A percentile compares a stretch with the other conserved stretches of the same genome.
These are phyloP conservation scores for Camponotus floridanus DNA, from an alignment of 1,140 invertebrate species.

Conservation along the genomic window DNA sequence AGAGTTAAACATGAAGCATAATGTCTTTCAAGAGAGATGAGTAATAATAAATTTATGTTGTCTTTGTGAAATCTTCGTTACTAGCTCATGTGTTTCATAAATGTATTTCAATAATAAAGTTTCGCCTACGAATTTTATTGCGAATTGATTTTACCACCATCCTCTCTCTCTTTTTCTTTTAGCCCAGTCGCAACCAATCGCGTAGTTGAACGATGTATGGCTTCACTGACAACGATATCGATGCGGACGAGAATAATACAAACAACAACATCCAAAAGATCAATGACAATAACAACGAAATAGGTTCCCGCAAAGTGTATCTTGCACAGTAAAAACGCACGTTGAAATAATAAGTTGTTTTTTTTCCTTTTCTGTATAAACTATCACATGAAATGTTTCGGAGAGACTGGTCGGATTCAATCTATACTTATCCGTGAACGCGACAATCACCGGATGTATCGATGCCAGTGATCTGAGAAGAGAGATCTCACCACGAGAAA, in stretches of 20 bases:
- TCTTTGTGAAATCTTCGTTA: background rate
- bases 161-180: background rate
- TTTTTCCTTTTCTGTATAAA: background rate
- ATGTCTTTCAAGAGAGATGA: background rate
- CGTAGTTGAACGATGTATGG: background rate
- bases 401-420: slow-evolving; percentile 44
- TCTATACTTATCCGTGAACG: slow-evolving; percentile 50
- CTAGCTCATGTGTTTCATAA: too few relatives aligned
- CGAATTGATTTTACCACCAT: slow-evolving; percentile 23
- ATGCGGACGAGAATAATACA: background rate
- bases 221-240: slow-evolving; percentile 17
- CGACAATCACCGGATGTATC: background rate
- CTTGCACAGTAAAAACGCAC: slow-evolving; percentile 1
- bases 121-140: slow-evolving; percentile 10
- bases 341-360: slow-evolving; percentile 10
- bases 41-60: background rate
- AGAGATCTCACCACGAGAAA: slow-evolving; percentile 13
- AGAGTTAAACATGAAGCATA: background rate
- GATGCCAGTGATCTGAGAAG: background rate
- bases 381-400: slow-evolving; percentile 63
- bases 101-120: slow-evolving; percentile 13
- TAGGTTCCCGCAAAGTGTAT: slow-evolving; percentile 12
- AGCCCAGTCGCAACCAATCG: background rate
- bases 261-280: background rate
- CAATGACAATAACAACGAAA: background rate